Base-by-base conservation (phyloP, 92 coral and sea anemone species). In the Palythoa grandis region DNA sequence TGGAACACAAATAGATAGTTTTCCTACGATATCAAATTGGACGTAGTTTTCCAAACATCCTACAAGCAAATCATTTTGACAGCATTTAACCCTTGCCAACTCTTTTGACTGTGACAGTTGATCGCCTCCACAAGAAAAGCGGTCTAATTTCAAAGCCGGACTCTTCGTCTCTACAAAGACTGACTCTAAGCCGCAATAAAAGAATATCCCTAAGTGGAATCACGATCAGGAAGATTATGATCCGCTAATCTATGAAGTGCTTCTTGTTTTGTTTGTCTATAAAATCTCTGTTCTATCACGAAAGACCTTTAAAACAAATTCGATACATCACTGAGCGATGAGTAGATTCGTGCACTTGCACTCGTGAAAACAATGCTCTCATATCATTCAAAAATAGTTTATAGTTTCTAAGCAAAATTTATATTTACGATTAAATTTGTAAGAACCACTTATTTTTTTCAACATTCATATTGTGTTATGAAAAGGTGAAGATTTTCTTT, bases 161-260 rank as follows among this genome's bases (percentile, higher is more conserved):
- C 73, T 69, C 71, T 20, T 19, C 65, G 47, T 25, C 74, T 69
- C 63, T 66, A 23, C 40, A 39, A 22, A 80, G 70, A 40, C 40
- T 80, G 57, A 39, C 43, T 25, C 38, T 80, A 65, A 65, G 85
- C 74, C 20, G 74, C 85, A 80, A 43, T 80, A 65, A 13, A 25
- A 80, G 56, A 80, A 20, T 7, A 66, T 15, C 20, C 7, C 85
- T 52, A 80, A 80, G 85, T 80, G 85, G 85, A 22, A 60, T 29
- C 74, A 66, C 70, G 60, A 29, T 63, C 3, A 66, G 66, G 65
- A 66, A 66, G 85, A 70, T 80, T 80, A 80, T 47, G 85, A 80
- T 66, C 85, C 24, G 74, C 74, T 80, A 80, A 80, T 80, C 85
- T 80, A 65, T 66, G 47, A 80, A 80, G 85, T 80, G 74, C 61